Conservation (phyloP, 2,888 invertebrate species). For the Drosophila gaucha region DNA sequence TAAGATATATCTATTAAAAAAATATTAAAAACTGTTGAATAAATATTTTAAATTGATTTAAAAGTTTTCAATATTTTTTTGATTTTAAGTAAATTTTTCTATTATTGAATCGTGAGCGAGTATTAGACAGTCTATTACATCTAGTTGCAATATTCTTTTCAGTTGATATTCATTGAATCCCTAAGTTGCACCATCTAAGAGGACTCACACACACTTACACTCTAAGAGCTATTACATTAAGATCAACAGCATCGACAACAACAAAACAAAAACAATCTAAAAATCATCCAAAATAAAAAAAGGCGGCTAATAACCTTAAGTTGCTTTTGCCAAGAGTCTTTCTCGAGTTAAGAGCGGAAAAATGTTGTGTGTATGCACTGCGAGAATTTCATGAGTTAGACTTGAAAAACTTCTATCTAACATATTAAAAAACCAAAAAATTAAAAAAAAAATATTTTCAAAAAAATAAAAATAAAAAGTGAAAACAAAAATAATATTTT, state of each 20-base stretch:
- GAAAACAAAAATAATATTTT: background rate
- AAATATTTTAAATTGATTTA: background rate
- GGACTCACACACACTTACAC: constrained; percentile 8
- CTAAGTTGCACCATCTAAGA: constrained; percentile 26
- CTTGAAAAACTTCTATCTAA: no score
- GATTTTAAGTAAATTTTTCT: background rate
- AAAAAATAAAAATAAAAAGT: background rate
- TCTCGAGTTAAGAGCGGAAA: constrained; percentile 30
- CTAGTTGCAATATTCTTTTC: background rate
- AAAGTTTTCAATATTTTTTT: background rate
- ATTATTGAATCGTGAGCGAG: background rate
- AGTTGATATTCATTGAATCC: background rate
- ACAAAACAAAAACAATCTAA: constrained; percentile 51
- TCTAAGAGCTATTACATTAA: constrained; percentile 51
- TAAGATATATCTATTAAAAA: no score
- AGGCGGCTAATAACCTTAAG: constrained; percentile 67
- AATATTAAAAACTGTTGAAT: no score
- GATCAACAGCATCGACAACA: constrained; percentile 51
- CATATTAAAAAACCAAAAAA: background rate
- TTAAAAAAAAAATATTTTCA: no score
- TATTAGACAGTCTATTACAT: background rate
- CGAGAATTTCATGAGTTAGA: background rate
- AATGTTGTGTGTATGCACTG: constrained; percentile 34
- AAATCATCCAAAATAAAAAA: constrained; percentile 47
- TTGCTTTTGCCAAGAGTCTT: constrained; percentile 52